Evolutionary conservation across 2,888 invertebrate genomes (phyloP).

Genomic region (Leptinotarsa juncta): DNA sequence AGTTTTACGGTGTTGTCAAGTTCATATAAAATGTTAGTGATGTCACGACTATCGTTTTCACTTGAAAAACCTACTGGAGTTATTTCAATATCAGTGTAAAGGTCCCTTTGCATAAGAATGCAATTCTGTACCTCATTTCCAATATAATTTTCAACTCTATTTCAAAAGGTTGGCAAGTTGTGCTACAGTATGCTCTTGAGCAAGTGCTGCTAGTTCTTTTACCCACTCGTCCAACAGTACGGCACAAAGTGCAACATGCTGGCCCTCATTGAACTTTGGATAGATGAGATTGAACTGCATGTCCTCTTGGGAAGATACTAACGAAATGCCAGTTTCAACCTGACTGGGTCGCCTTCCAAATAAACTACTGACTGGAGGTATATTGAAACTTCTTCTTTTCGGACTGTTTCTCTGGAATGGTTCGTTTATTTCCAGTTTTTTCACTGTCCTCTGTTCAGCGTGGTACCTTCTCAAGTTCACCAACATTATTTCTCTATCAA

Average conservation of each 20-base stretch:
- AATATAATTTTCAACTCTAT: constrained; percentile 41
- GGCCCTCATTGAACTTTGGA: constrained; percentile 65
- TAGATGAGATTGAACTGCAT: constrained; percentile 56
- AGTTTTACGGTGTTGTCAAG: too few species aligned
- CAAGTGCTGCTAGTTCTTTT: constrained; percentile 93
- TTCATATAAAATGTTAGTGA: too few species aligned
- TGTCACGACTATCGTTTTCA: too few species aligned
- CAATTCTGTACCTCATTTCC: not conserved
- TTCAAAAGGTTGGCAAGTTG: constrained; percentile 67
- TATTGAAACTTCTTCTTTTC: constrained; percentile 81
- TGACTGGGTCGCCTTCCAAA: constrained; percentile 71
- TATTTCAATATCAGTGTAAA: too few species aligned
- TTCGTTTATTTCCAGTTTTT: constrained; percentile 56
- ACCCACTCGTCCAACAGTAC: constrained; percentile 95
- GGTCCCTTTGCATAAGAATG: too few species aligned
- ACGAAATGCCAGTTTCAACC: constrained; percentile 55
- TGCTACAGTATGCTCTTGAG: constrained; percentile 90
- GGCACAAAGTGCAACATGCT: constrained; percentile 81
- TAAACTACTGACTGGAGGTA: constrained; percentile 78
- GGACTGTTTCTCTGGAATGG: constrained; percentile 75
- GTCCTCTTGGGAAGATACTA: constrained; percentile 55
- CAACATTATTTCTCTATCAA: constrained; percentile 82
- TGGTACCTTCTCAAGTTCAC: constrained; percentile 76
- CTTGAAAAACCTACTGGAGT: too few species aligned
- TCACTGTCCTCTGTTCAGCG: constrained; percentile 61